A percentile compares a stretch with the other conserved stretches of the same genome.
These are phyloP conservation scores for Lacerta agilis DNA, from an alignment of 2,797 vertebrate species.

Conservation along the genomic window DNA sequence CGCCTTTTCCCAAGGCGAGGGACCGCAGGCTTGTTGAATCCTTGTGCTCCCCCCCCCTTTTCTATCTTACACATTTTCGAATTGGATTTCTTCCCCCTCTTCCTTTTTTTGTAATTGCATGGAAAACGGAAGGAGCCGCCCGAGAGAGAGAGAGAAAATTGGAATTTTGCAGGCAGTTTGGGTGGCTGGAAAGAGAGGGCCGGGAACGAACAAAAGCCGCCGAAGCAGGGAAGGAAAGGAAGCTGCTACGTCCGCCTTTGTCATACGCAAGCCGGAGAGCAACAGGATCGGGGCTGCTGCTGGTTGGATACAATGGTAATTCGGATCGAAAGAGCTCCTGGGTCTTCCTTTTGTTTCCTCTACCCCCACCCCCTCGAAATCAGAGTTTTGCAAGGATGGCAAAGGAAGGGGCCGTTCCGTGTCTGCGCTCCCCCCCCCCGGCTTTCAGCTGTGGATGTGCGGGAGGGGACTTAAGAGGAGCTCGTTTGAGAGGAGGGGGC, in stretches of 20 bases:
- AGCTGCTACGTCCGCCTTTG: background rate
- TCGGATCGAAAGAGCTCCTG: background rate
- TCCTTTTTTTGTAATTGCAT: slow-evolving; percentile 16
- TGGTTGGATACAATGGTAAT: background rate
- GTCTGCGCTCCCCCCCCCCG: no score
- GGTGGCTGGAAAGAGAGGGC: background rate
- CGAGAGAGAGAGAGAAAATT: background rate
- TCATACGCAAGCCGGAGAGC: background rate
- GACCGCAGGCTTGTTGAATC: background rate
- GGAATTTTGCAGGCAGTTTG: background rate
- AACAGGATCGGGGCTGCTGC: background rate
- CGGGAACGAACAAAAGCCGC: slow-evolving; percentile 20
- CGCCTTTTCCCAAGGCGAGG: background rate
- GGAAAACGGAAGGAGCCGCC: slow-evolving; percentile 32
- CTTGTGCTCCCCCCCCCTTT: background rate
- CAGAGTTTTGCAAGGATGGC: background rate
- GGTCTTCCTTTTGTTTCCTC: background rate
- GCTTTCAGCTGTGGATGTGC: no score
- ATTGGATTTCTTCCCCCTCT: background rate
- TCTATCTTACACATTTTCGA: background rate
- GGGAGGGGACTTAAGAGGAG: background rate
- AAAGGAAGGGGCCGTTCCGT: no score
- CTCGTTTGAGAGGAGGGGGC: background rate
- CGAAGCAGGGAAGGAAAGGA: no score
- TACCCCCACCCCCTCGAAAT: no score